Evolutionary conservation across 2,113 vertebrate genomes (phyloP), one percentile per base, ranked within the genome.

Genomic region (Eretmochelys imbricata): DNA sequence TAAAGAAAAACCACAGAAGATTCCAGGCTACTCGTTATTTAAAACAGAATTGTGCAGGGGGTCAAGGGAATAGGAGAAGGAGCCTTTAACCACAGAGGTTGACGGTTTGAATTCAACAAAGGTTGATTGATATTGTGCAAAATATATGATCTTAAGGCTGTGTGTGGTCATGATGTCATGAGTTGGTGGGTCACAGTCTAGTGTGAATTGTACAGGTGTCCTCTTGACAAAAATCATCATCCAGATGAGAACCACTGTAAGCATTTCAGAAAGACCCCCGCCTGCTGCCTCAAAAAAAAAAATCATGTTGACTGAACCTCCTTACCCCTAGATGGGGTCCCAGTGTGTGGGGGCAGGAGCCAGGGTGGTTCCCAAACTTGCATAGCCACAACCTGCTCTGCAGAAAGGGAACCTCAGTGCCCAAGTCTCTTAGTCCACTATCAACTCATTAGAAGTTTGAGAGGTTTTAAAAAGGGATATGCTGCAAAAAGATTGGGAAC

Each of bases 151-250:
- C 38, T 84, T 89, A 57, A 25, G 24, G 19, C 29, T 83, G 5
- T 19, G 3, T 42, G 17, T 35, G 10, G 59, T 14, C 89, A 42
- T 78, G 5, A 17, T 13, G 14, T 7, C 0, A 0, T 80, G 75
- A 10, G 27, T 76, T 54, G 57, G 87, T 4, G 55, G 12, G 55
- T 89, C 79, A 90, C 31, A 76, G 53, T 80, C 72, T 76, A 76
- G 72, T 90, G 48, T 78, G 20, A 51, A 49, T 50, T 78, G 55
- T 7, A 4, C 90, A 89, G 93, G 11, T 25, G 57, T 62, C 27
- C n/a, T 78, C 46, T 72, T 54, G 8, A 80, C 53, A 88, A 91
- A 93, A 76, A 35, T 22, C 2, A 48, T 51, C 7, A 79, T 46
- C 53, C 81, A 83, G 17, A 49, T 76, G 17, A 84, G 38, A 20